These are phyloP conservation scores for Epicauta chinensis DNA, from an alignment of 1,140 invertebrate genomes.

Conservation along the genomic window DNA sequence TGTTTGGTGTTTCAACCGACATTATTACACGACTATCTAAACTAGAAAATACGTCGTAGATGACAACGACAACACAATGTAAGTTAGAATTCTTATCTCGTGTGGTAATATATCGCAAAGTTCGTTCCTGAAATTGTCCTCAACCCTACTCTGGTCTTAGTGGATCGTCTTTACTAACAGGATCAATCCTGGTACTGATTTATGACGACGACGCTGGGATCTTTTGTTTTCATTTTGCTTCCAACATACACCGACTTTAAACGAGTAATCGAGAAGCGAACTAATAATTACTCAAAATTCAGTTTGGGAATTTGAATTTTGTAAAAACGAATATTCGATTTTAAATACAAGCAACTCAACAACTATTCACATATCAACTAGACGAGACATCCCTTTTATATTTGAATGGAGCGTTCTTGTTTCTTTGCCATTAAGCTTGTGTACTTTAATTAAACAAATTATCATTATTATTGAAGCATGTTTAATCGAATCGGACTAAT, in stretches of 20 bases:
- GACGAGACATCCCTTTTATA: too few relatives aligned
- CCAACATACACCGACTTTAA: too few relatives aligned
- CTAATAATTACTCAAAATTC: too few relatives aligned
- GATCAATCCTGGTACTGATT: slow-evolving; percentile 24
- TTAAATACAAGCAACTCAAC: too few relatives aligned
- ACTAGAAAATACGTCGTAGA: neutral
- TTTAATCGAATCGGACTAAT: too few relatives aligned
- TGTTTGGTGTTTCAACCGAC: neutral
- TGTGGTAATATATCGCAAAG: slow-evolving; percentile 15
- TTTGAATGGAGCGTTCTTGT: too few relatives aligned
- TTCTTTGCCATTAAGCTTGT: too few relatives aligned
- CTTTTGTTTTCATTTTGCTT: slow-evolving; percentile 16
- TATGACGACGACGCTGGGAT: slow-evolving; percentile 13
- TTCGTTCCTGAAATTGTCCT: slow-evolving; percentile 22
- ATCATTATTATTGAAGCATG: neutral
- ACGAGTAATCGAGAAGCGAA: too few relatives aligned
- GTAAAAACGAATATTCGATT: too few relatives aligned
- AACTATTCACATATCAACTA: too few relatives aligned
- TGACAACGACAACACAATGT: neutral
- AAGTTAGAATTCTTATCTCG: slow-evolving; percentile 24
- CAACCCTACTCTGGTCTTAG: slow-evolving; percentile 25
- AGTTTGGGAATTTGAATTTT: too few relatives aligned
- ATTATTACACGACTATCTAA: neutral
- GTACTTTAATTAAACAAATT: too few relatives aligned
- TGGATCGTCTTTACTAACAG: slow-evolving; percentile 25